Evolutionary conservation across 2,888 invertebrate genomes (phyloP).

Genomic region (Mythimna lalbum): DNA sequence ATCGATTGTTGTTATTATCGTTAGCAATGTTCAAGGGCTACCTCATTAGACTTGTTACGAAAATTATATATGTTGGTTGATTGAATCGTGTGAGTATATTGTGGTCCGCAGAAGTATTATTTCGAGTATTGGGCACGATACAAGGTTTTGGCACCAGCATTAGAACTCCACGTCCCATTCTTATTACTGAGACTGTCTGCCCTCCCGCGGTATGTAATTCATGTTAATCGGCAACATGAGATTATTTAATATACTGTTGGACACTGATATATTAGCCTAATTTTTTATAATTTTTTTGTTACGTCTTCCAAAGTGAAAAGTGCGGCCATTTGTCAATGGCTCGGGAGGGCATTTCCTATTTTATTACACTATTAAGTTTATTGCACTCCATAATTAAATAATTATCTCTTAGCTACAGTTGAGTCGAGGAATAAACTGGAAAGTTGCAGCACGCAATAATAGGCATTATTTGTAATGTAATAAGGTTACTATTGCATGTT

Average conservation of each 20-base stretch:
- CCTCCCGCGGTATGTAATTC: conserved; percentile 72
- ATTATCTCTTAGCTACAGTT: conserved; percentile 70
- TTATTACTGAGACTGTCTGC: conserved; percentile 77
- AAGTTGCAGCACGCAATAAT: conserved; percentile 44
- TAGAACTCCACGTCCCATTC: conserved; percentile 68
- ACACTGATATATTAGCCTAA: conserved; percentile 65
- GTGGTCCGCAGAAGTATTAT: conserved; percentile 66
- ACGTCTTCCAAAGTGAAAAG: conserved; percentile 79
- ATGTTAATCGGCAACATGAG: conserved; percentile 60
- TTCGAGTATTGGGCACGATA: conserved; percentile 56
- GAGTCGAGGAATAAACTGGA: conserved; percentile 60
- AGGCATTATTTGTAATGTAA: conserved; percentile 39
- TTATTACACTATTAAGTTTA: conserved; percentile 87
- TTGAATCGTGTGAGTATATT: conserved; percentile 63
- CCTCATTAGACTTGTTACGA: conserved; percentile 69
- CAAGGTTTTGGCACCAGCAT: conserved; percentile 75
- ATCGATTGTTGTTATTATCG: conserved; percentile 65
- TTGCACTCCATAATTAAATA: conserved; percentile 85
- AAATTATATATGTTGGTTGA: conserved; percentile 64
- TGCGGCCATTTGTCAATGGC: conserved; percentile 77
- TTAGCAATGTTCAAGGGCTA: conserved; percentile 67
- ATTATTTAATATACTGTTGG: conserved; percentile 64
- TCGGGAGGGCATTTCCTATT: conserved; percentile 88
- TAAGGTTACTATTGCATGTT: conserved; percentile 54
- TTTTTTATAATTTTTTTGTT: conserved; percentile 72